Percentiles rank a stretch among this genome's conserved stretches.
phyloP scores from a whole-genome alignment of 1,140 invertebrate genomes.

The Diprion similis region DNA sequence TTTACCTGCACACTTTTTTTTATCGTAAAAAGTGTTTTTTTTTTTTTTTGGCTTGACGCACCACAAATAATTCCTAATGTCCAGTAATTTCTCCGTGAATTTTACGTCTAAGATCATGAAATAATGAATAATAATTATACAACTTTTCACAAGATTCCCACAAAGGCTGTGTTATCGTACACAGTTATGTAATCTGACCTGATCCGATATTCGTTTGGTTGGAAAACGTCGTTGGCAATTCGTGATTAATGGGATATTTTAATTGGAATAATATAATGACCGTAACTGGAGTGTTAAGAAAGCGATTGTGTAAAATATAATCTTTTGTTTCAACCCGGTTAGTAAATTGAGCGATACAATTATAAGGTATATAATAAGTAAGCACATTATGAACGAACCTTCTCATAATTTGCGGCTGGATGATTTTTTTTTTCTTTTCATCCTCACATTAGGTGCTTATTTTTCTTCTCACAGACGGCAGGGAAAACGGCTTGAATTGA shows the following conservation, averaged over 20 bases:
- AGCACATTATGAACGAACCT: not conserved
- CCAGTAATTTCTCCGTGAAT: too few species aligned
- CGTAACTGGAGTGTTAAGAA: not conserved
- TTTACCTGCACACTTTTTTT: too few species aligned
- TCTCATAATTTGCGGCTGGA: not conserved
- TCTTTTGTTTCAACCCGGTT: not conserved
- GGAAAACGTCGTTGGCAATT: not conserved
- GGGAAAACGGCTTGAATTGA: not conserved
- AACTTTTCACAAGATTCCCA: too few species aligned
- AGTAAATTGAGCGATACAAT: not conserved
- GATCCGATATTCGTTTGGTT: not conserved
- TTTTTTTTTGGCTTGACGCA: too few species aligned
- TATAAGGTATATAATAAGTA: not conserved
- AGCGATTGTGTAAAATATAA: not conserved
- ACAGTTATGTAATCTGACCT: too few species aligned
- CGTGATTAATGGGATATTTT: not conserved
- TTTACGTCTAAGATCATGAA: too few species aligned
- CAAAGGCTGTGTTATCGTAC: too few species aligned
- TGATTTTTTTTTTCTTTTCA: not conserved
- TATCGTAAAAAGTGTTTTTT: too few species aligned
- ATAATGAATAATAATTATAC: too few species aligned
- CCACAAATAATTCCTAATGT: too few species aligned
- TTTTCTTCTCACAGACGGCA: too few species aligned
- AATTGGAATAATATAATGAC: not conserved
- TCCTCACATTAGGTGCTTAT: too few species aligned